Percentiles rank a stretch among this genome's conserved stretches.
These are phyloP conservation scores for Sphyrna mokarran DNA, from an alignment of 2,113 vertebrate genomes.

Conservation along the genomic window DNA sequence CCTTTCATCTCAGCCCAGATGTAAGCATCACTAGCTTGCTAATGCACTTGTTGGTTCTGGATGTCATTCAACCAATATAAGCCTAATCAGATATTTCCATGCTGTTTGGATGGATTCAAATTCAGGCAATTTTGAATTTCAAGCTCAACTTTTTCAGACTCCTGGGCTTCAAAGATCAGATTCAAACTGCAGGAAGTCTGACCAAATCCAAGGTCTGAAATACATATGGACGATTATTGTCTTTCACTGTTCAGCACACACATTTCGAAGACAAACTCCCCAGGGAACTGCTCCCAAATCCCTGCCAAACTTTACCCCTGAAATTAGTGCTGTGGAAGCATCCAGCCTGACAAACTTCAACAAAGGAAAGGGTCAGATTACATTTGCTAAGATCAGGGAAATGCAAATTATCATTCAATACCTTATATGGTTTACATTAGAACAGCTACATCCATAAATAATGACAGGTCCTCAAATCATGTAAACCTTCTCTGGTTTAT, in stretches of 20 bases:
- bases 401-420: not conserved
- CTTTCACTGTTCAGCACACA: not conserved
- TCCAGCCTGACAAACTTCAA: constrained; percentile 1
- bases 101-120: constrained; percentile 1
- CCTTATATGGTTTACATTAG: not conserved
- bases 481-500: not conserved
- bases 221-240: not conserved
- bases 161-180: not conserved
- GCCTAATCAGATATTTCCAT: not conserved
- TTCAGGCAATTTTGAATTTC: constrained; percentile 1
- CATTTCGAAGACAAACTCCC: not conserved
- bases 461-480: not conserved
- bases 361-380: not conserved
- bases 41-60: no score
- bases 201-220: not conserved
- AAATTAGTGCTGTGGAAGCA: not conserved
- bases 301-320: not conserved
- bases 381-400: constrained; percentile 12
- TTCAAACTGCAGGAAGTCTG: not conserved
- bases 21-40: not conserved
- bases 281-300: not conserved
- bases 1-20: not conserved
- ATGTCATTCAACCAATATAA: not conserved
- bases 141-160: not conserved
- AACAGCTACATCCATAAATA: not conserved